These are phyloP conservation scores for Cisticola juncidis DNA, from an alignment of 2,113 vertebrate genomes.

Conservation along the genomic window DNA sequence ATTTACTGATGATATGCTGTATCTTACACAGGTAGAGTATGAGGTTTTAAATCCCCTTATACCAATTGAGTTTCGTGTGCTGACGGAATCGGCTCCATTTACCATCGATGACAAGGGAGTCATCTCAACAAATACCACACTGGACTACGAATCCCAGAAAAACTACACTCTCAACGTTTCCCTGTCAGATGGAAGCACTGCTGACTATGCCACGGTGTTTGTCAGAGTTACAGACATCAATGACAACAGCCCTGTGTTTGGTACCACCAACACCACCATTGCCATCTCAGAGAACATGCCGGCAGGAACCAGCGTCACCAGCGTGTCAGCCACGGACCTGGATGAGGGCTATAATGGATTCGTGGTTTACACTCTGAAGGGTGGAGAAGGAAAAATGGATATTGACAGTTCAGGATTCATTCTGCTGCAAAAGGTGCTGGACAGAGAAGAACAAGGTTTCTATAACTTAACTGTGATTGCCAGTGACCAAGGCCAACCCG, in stretches of 20 bases:
- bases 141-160: conserved; percentile 71
- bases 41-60: not conserved
- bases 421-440: conserved; percentile 54
- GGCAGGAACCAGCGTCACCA: not conserved
- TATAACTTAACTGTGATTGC: conserved; percentile 73
- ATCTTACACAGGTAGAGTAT: conserved; percentile 65
- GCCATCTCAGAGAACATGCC: conserved; percentile 28
- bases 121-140: conserved; percentile 58
- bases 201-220: conserved; percentile 59
- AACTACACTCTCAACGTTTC: conserved; percentile 69
- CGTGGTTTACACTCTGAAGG: conserved; percentile 70
- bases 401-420: conserved; percentile 70
- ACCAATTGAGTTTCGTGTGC: conserved; percentile 45
- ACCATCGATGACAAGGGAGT: conserved; percentile 49
- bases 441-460: conserved; percentile 68
- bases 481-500: conserved; percentile 75
- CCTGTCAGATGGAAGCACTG: conserved; percentile 64
- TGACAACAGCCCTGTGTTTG: conserved; percentile 76
- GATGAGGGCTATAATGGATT: conserved; percentile 76
- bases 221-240: conserved; percentile 75
- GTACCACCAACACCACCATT: not conserved
- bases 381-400: conserved; percentile 70
- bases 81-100: conserved; percentile 62
- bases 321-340: conserved; percentile 42
- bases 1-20: not conserved